Conservation (phyloP, 2,888 invertebrate genomes). For the Caenorhabditis doughertyi region DNA sequence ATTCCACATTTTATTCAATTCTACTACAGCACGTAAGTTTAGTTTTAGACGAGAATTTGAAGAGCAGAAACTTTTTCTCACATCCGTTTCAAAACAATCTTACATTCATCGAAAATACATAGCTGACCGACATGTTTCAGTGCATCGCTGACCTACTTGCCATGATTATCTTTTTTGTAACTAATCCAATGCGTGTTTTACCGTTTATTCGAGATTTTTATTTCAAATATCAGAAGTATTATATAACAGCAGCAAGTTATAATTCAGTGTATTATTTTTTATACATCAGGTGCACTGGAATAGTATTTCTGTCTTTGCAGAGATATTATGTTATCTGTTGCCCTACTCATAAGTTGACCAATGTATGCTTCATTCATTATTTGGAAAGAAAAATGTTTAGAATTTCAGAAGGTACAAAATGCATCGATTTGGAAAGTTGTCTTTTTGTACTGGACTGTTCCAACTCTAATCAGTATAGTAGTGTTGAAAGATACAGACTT, state of each 20-base stretch:
- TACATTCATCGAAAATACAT: too few species aligned
- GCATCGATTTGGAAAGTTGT: conserved; percentile 8
- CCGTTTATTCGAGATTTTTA: conserved; percentile 23
- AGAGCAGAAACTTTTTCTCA: neutral
- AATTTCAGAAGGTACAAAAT: conserved; percentile 27
- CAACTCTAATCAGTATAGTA: conserved; percentile 47
- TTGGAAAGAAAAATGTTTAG: too few species aligned
- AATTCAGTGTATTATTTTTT: conserved; percentile 55
- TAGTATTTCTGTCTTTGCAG: conserved; percentile 45
- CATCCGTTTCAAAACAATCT: too few species aligned
- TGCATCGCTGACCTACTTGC: conserved; percentile 50
- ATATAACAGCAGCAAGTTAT: conserved; percentile 48
- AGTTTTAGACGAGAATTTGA: too few species aligned
- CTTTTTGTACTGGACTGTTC: conserved; percentile 37
- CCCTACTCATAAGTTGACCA: conserved; percentile 15
- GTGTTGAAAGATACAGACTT: conserved; percentile 50
- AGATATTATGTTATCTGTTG: conserved; percentile 38
- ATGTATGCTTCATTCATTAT: neutral
- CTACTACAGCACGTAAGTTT: conserved; percentile 60
- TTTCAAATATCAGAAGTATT: conserved; percentile 44
- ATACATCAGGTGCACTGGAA: conserved; percentile 53
- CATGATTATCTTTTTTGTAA: conserved; percentile 35
- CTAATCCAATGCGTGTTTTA: conserved; percentile 6
- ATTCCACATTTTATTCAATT: conserved; percentile 51
- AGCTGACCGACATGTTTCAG: conserved; percentile 8